Evolutionary conservation across 2,888 invertebrate species (phyloP).

Genomic region (Thecocarcelia acutangulata): DNA sequence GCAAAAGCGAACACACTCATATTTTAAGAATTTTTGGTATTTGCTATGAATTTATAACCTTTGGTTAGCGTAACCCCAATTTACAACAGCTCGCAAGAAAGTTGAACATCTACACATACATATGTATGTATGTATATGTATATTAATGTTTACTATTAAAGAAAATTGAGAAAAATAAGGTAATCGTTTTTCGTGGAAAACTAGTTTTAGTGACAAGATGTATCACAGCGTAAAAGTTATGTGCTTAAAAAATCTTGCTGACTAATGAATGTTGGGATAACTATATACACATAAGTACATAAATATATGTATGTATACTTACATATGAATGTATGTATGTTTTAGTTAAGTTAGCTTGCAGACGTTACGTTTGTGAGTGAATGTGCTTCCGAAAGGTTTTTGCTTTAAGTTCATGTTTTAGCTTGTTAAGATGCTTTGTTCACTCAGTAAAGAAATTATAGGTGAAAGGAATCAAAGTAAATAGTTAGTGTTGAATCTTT

Average conservation of each 20-base stretch:
- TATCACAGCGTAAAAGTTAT: constrained; percentile 45
- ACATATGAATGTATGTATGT: not conserved
- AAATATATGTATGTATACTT: not conserved
- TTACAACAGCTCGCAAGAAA: too few species aligned
- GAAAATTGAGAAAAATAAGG: constrained; percentile 3
- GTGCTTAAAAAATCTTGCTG: constrained; percentile 33
- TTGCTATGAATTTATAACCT: too few species aligned
- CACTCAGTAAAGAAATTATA: constrained; percentile 5
- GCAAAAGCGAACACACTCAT: too few species aligned
- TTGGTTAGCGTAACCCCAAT: too few species aligned
- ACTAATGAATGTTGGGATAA: constrained; percentile 5
- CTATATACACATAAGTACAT: too few species aligned
- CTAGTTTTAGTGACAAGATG: constrained; percentile 50
- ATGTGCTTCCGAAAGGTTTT: constrained; percentile 42
- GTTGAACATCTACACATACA: too few species aligned
- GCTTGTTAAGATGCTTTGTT: constrained; percentile 37
- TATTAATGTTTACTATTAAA: constrained; percentile 6
- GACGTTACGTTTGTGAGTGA: constrained; percentile 11
- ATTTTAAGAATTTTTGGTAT: too few species aligned
- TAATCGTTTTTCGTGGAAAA: constrained; percentile 46
- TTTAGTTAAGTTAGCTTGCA: too few species aligned
- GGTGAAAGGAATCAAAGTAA: not conserved
- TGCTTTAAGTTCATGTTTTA: constrained; percentile 45
- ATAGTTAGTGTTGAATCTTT: too few species aligned
- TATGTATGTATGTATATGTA: too few species aligned